Evolutionary conservation across 2,888 invertebrate species (phyloP).

Genomic region (Malachius bipustulatus): DNA sequence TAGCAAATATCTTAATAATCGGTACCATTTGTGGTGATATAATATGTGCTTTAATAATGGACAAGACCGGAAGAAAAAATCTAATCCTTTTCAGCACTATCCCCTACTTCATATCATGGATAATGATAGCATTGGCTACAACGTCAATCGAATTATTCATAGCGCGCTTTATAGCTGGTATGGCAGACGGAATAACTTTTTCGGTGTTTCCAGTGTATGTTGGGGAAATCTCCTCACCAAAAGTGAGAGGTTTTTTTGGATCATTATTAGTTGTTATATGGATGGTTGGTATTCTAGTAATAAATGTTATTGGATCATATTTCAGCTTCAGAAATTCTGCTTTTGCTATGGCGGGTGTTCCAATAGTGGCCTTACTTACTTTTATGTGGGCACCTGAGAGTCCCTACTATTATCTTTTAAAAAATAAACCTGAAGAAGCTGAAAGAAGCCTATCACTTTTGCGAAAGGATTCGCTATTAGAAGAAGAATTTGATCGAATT

Average conservation of each 20-base stretch:
- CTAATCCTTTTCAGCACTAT: conserved; percentile 49
- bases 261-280: conserved; percentile 46
- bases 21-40: conserved; percentile 52
- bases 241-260: conserved; percentile 48
- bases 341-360: too few species aligned
- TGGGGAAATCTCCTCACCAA: conserved; percentile 47
- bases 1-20: conserved; percentile 52
- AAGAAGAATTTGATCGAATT: conserved; percentile 36
- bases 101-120: conserved; percentile 51
- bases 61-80: conserved; percentile 54
- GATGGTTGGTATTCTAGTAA: conserved; percentile 46
- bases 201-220: conserved; percentile 46
- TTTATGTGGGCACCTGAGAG: conserved; percentile 54
- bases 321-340: too few species aligned
- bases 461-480: conserved; percentile 39
- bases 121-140: conserved; percentile 47
- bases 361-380: too few species aligned
- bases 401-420: conserved; percentile 38
- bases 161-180: conserved; percentile 41
- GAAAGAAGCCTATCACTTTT: conserved; percentile 42
- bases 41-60: conserved; percentile 49
- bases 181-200: conserved; percentile 39
- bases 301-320: conserved; percentile 49
- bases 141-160: conserved; percentile 46
- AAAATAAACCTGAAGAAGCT: conserved; percentile 35